Conservation (phyloP, 2,113 vertebrate species). For the Heptranchias perlo region DNA sequence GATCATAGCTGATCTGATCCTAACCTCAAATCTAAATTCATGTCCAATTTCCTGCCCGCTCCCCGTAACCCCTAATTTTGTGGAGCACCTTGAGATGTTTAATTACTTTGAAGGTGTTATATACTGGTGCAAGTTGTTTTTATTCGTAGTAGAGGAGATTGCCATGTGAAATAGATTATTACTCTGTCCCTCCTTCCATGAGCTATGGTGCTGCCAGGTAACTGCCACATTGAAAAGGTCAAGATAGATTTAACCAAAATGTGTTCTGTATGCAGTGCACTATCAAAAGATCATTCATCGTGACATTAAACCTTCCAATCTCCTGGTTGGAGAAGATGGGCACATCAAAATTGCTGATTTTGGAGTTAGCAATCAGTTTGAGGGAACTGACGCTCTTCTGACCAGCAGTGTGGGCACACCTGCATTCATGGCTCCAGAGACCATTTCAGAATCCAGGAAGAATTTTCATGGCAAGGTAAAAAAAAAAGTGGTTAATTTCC, state of each 20-base stretch:
- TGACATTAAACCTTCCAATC: conserved; percentile 93
- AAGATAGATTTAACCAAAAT: not conserved
- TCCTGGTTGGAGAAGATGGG: conserved; percentile 87
- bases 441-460: conserved; percentile 85
- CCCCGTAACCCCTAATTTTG: too few species aligned
- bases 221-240: not conserved
- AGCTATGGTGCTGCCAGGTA: not conserved
- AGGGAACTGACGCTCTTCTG: conserved; percentile 84
- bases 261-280: conserved; percentile 67
- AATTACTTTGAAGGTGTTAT: not conserved
- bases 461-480: conserved; percentile 97
- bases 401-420: conserved; percentile 95
- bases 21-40: too few species aligned
- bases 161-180: not conserved
- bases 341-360: conserved; percentile 95
- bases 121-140: not conserved
- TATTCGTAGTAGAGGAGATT: not conserved
- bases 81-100: not conserved
- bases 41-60: too few species aligned
- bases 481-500: not conserved
- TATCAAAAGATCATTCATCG: conserved; percentile 98
- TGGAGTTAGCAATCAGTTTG: conserved; percentile 94
- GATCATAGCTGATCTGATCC: too few species aligned
- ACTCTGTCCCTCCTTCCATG: not conserved
- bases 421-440: conserved; percentile 89